A percentile compares a stretch with the other conserved stretches of the same genome.
phyloP scores from a whole-genome alignment of 2,113 vertebrate genomes.

The Motacilla alba region DNA sequence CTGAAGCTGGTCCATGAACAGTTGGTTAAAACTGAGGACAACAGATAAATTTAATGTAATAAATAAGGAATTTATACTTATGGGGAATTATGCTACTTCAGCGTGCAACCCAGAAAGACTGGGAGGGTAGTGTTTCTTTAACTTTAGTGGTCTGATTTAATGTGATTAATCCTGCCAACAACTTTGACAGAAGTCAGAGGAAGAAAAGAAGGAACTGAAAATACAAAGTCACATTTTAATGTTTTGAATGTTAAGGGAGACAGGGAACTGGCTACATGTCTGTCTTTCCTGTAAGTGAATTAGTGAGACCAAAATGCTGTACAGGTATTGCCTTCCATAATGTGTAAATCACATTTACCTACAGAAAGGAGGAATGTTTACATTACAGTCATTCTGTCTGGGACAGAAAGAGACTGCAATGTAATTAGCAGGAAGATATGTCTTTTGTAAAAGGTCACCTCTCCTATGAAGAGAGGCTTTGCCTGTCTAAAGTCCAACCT shows the following conservation, averaged over 20 bases:
- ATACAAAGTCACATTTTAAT: not conserved
- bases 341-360: not conserved
- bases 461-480: not conserved
- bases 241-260: not conserved
- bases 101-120: not conserved
- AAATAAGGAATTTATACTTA: not conserved
- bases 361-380: not conserved
- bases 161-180: not conserved
- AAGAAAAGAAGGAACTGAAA: not conserved
- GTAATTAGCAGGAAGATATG: not conserved
- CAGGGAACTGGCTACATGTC: not conserved
- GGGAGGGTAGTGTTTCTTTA: not conserved
- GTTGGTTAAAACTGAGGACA: not conserved
- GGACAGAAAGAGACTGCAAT: not conserved
- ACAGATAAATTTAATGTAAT: not conserved
- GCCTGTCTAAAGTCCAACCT: not conserved
- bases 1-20: not conserved
- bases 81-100: not conserved
- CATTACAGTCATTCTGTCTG: not conserved
- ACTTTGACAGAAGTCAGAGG: not conserved
- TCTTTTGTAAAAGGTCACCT: not conserved
- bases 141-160: not conserved
- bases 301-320: not conserved
- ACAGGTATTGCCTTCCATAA: not conserved
- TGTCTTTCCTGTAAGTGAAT: not conserved